A percentile compares a stretch with the other conserved stretches of the same genome.
Conservation (phyloP, 2,888 invertebrate species). For the Sesamia inferens region DNA sequence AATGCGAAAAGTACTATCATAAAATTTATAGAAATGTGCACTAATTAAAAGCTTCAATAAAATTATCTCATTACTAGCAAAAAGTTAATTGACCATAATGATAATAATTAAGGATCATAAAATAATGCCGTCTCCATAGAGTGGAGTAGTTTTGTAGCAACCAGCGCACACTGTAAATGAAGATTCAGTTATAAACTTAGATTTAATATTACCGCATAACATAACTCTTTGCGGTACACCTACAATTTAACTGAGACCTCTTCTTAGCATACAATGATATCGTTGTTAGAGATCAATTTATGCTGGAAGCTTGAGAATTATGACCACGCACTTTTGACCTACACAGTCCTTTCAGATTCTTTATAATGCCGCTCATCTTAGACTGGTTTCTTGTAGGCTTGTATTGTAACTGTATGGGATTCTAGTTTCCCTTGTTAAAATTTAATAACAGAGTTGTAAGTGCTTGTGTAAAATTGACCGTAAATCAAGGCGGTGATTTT, state of each 20-base stretch:
- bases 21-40: conserved; percentile 17
- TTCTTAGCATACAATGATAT: conserved; percentile 59
- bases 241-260: conserved; percentile 72
- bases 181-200: conserved; percentile 82
- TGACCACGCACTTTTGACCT: conserved; percentile 75
- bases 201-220: conserved; percentile 80
- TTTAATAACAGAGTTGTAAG: conserved; percentile 71
- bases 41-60: conserved; percentile 11
- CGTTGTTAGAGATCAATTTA: conserved; percentile 65
- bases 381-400: conserved; percentile 67
- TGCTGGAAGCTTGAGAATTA: conserved; percentile 68
- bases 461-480: conserved; percentile 34
- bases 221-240: conserved; percentile 80
- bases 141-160: conserved; percentile 64
- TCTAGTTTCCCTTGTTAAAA: conserved; percentile 75
- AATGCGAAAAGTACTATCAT: conserved; percentile 2
- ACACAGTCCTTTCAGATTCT: conserved; percentile 67
- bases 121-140: conserved; percentile 59
- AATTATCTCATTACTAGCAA: conserved; percentile 36
- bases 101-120: conserved; percentile 42
- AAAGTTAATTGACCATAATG: conserved; percentile 23
- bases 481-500: conserved; percentile 47
- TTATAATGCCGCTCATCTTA: conserved; percentile 71
- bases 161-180: conserved; percentile 71
- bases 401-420: conserved; percentile 75